phyloP scores from a whole-genome alignment of 1,140 invertebrate genomes.

The Orchesella cincta region DNA sequence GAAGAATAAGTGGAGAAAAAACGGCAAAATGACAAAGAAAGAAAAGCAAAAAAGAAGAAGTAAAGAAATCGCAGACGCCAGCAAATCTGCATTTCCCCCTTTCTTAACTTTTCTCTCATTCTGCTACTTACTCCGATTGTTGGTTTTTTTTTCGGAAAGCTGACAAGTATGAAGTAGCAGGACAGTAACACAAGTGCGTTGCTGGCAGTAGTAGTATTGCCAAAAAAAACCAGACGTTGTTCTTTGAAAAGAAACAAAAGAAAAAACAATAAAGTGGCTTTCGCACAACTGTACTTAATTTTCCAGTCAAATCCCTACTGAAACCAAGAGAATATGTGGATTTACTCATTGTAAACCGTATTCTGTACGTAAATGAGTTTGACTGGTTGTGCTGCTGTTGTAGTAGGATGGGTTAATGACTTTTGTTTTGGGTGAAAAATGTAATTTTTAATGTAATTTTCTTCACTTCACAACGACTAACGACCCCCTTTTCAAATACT shows the following conservation, averaged over 20 bases:
- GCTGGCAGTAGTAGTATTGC: neutral
- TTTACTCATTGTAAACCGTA: too few species aligned
- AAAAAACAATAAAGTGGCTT: neutral
- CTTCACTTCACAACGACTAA: too few species aligned
- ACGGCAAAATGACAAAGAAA: neutral
- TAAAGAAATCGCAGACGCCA: neutral
- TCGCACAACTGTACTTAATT: constrained; percentile 5
- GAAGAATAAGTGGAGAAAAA: too few species aligned
- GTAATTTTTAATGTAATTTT: constrained; percentile 12
- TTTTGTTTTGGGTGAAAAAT: neutral
- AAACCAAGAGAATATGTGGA: too few species aligned
- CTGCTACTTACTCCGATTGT: neutral
- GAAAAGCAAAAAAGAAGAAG: neutral
- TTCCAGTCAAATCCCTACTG: neutral
- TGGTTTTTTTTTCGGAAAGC: neutral
- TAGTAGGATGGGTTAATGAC: neutral
- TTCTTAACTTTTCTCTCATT: neutral
- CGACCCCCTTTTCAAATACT: too few species aligned
- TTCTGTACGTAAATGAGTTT: too few species aligned
- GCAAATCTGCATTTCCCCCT: neutral
- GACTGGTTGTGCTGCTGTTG: neutral
- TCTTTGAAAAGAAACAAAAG: constrained; percentile 1
- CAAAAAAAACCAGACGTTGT: neutral
- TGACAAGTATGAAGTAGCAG: neutral
- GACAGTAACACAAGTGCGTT: neutral